Evolutionary conservation across 2,113 vertebrate genomes (phyloP).

Genomic region (Myodes glareolus): DNA sequence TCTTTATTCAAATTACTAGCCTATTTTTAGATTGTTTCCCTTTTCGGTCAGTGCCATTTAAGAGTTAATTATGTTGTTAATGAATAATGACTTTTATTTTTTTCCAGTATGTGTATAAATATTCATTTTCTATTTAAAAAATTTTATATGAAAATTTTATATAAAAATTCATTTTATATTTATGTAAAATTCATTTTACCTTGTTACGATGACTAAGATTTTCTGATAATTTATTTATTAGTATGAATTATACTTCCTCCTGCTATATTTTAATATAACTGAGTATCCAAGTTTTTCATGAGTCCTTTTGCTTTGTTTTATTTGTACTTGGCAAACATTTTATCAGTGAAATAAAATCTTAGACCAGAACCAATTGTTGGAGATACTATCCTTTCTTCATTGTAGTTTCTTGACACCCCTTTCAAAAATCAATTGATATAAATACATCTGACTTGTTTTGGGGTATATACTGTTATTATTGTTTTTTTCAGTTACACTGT

Average conservation of each 20-base stretch:
- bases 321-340: background rate
- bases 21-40: background rate
- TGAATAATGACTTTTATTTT: background rate
- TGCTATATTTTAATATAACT: background rate
- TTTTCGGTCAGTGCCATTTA: background rate
- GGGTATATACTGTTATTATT: background rate
- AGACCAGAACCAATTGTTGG: background rate
- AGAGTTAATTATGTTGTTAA: background rate
- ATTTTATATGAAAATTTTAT: background rate
- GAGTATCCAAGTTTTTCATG: background rate
- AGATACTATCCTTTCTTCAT: background rate
- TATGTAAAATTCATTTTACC: background rate
- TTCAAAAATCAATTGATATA: background rate
- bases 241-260: background rate
- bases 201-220: background rate
- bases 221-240: background rate
- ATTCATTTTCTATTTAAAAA: background rate
- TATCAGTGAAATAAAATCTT: background rate
- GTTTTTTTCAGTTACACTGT: background rate
- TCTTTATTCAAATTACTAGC: conserved; percentile 20
- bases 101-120: background rate
- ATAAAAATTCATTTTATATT: background rate
- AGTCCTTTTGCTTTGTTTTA: background rate
- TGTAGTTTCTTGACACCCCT: background rate
- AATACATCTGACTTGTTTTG: background rate